Evolutionary conservation across 2,797 vertebrate genomes (phyloP).

Genomic region (Euphonia xanthogaster): DNA sequence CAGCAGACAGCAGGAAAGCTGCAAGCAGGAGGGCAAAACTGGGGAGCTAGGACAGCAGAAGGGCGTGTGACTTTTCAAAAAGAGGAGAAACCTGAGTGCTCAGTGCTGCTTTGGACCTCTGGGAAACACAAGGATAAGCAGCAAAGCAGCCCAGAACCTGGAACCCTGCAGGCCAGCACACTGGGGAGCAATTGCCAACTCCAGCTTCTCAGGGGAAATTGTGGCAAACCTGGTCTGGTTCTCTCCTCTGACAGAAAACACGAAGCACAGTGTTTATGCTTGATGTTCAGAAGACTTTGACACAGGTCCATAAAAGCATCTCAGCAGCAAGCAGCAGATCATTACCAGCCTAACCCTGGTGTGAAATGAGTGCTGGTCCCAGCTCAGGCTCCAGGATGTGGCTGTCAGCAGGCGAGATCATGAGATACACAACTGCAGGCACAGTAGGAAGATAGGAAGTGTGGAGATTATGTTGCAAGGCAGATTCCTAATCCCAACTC

Average conservation of each 20-base stretch:
- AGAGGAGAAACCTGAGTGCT: neutral
- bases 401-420: neutral
- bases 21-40: fast-evolving
- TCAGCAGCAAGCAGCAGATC: neutral
- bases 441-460: neutral
- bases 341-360: neutral
- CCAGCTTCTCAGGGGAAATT: neutral
- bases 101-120: neutral
- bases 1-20: neutral
- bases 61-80: neutral
- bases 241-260: neutral
- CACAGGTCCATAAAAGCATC: neutral
- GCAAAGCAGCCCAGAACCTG: neutral
- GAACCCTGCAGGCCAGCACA: fast-evolving
- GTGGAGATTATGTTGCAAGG: neutral
- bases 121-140: neutral
- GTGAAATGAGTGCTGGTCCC: neutral
- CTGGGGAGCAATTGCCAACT: fast-evolving
- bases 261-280: neutral
- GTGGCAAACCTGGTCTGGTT: neutral
- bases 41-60: neutral
- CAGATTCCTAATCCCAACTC: neutral
- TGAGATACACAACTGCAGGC: neutral
- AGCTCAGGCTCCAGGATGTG: neutral
- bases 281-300: neutral